Conservation (phyloP, 2,888 invertebrate species). For the Volucella inflata region DNA sequence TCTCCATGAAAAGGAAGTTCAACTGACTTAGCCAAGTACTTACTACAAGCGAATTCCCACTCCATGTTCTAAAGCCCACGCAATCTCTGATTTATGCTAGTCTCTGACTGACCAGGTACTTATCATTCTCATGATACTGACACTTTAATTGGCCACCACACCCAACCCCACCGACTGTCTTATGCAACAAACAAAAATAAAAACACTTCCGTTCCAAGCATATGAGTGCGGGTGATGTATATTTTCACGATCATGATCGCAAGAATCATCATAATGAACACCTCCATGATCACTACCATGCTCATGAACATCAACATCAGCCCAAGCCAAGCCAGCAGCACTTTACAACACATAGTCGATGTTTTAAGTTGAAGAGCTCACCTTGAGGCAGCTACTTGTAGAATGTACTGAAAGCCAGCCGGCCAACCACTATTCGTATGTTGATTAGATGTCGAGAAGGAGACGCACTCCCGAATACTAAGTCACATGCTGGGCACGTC, state of each 20-base stretch:
- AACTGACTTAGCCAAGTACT: slow-evolving; percentile 52
- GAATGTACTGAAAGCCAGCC: slow-evolving; percentile 16
- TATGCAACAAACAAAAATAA: not conserved
- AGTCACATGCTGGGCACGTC: slow-evolving; percentile 56
- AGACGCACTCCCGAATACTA: slow-evolving; percentile 32
- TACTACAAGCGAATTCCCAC: slow-evolving; percentile 37
- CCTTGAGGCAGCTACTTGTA: slow-evolving; percentile 63
- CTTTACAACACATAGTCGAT: slow-evolving; percentile 45
- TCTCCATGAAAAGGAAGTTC: slow-evolving; percentile 61
- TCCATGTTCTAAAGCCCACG: slow-evolving; percentile 44
- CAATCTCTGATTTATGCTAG: slow-evolving; percentile 36
- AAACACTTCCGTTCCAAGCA: slow-evolving; percentile 44
- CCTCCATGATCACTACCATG: slow-evolving; percentile 17
- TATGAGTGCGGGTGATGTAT: not conserved
- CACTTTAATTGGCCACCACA: slow-evolving; percentile 72
- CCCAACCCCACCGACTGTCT: slow-evolving; percentile 43
- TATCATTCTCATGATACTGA: slow-evolving; percentile 58
- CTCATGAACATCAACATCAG: not conserved
- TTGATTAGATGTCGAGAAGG: slow-evolving; percentile 43
- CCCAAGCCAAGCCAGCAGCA: slow-evolving; percentile 15
- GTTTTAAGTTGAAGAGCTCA: slow-evolving; percentile 37
- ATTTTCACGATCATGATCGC: too few species aligned
- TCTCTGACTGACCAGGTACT: slow-evolving; percentile 25
- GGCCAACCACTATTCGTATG: not conserved
- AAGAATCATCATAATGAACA: slow-evolving; percentile 55